A percentile compares a stretch with the other conserved stretches of the same genome.
phyloP scores from a whole-genome alignment of 2,797 vertebrate genomes.

The Eulemur rubriventer region DNA sequence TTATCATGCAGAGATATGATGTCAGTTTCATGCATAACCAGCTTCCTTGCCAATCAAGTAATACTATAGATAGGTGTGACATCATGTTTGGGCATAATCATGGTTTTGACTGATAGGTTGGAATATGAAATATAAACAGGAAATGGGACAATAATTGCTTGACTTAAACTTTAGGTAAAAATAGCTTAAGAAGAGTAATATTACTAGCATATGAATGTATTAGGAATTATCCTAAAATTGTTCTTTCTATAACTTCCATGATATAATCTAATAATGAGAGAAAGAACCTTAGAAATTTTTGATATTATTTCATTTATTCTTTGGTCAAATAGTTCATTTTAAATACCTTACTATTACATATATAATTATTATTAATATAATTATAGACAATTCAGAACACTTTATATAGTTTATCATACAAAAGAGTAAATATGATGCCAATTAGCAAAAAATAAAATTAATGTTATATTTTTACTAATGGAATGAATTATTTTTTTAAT shows the following conservation, averaged over 20 bases:
- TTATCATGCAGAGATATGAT: constrained; percentile 35
- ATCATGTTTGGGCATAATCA: constrained; percentile 25
- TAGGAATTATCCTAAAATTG: constrained; percentile 33
- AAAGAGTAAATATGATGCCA: background rate
- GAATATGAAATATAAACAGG: constrained; percentile 28
- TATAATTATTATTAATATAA: background rate
- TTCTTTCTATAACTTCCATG: background rate
- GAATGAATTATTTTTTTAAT: background rate
- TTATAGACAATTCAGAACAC: background rate
- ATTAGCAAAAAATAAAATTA: background rate
- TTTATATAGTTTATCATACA: background rate
- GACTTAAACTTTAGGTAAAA: constrained; percentile 43
- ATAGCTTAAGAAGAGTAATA: background rate
- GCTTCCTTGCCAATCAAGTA: constrained; percentile 53
- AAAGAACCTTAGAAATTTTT: constrained; percentile 11
- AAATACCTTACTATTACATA: background rate
- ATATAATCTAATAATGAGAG: constrained; percentile 10
- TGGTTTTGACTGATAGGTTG: constrained; percentile 35
- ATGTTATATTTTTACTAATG: background rate
- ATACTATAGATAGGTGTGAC: constrained; percentile 19
- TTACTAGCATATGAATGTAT: constrained; percentile 2
- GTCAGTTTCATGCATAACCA: background rate
- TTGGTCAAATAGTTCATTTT: background rate
- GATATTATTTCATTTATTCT: constrained; percentile 27
- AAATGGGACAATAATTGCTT: constrained; percentile 42